Base-by-base conservation (phyloP, 2,113 vertebrate species). In the Platysteira castanea region DNA sequence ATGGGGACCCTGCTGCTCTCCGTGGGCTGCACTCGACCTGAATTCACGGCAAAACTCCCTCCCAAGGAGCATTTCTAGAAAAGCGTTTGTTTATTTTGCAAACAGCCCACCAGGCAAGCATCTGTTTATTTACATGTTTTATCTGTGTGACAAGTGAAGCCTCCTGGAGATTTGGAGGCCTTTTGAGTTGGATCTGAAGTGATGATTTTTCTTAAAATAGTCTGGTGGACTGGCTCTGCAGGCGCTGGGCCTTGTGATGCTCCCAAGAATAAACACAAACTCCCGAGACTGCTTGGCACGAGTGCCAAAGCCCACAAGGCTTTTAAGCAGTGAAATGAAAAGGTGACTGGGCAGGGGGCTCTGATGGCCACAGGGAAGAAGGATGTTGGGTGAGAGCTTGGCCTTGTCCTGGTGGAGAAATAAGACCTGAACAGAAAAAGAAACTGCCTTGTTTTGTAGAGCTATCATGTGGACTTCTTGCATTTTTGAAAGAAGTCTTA, bases 51-150 rank as follows among this genome's bases (percentile, higher is more conserved):
- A 30, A 5, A 20, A 11, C 3, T 33, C 64, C 42, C 52, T 82
- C 65, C 39, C 13, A 2, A 92, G 68, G 82, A 92, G 84, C 74
- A 10, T 30, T 74, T 85, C 94, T 84, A 22, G 75, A 53, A 37
- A 54, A 24, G 12, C 18, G 1, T 92, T 78, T 85, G 71, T 91
- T 93, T 95, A 5, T 92, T 92, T 84, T 67, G 76, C 87, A 76
- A 91, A 67, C 22, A 67, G 75, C 76, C 68, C 70, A 68, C 28
- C 91, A 78, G 84, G 89, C 81, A 54, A 83, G 83, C 88, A 64
- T 70, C 87, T 96, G 94, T 84, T 97, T 91, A 71, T 93, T 90
- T 95, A 64, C 90, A 82, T 92, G 73, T 78, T 82, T 93, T 77
- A 84, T 93, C 39, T 27, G 70, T 63, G 92, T 65, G 93, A 82